Evolutionary conservation across 1,140 invertebrate genomes (phyloP), one percentile per base, ranked within the genome.

Genomic region (Bombus sylvicola): DNA sequence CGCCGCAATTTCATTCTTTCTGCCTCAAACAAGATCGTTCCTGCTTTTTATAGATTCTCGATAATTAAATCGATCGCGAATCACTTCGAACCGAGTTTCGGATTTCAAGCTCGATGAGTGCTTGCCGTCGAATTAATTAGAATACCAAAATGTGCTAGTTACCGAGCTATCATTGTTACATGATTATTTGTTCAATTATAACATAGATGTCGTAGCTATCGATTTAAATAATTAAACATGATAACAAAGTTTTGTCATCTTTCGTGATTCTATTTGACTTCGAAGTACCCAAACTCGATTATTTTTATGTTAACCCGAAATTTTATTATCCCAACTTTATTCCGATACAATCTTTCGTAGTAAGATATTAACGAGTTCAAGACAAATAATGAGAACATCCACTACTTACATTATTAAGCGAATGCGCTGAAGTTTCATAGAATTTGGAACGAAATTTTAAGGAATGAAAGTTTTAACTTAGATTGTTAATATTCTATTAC

Each of bases 1-100:
- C 28, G 37, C 39, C 15, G 47, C 62, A 69, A 62, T 82, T 77
- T 28, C 53, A 66, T 72, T 68, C 57, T 68, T n/a, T 13, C 69
- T 72, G 28, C 13, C 34, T 72, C 39, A 12, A 47, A 73, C 78
- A 47, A 34, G 47, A 28, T 77, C 74, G 74, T 78, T 47, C 31
- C 53, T 57, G 37, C 37, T 78, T 78, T 87, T 83, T 83, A 83
- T 74, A 79, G 80, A 72, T 87, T 83, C 57, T 83, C 39, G 62
- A 88, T 83, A 87, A 83, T 83, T 87, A 83, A 87, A 77, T 71
- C 34, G 79, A 41, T 39, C 18, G 64, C 39, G 22, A 34, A 77
- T 79, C 18, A 39, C 68, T 53, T 81, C 2, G 9, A 79, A 25
- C 10, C 15, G 12, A 15, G 25, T 28, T n/a, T n/a, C 28, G 37